A percentile compares a stretch with the other conserved stretches of the same genome.
Conservation (phyloP, 1,140 invertebrate genomes). For the Philopotamus ludificatus region DNA sequence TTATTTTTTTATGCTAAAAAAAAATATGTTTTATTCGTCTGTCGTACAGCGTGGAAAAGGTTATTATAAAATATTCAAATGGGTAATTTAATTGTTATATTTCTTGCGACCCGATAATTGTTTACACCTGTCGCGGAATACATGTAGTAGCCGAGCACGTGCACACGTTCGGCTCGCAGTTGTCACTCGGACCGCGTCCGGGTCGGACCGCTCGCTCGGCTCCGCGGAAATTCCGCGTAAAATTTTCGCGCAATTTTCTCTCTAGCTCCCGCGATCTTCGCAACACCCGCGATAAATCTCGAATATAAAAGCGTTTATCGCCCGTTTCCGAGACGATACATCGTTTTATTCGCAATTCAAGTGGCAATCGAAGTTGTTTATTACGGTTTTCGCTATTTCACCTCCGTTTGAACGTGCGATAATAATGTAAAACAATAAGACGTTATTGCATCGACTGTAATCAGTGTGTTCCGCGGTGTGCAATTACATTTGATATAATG, state of each 20-base stretch:
- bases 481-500: no score
- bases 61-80: background rate
- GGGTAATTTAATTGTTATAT: background rate
- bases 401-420: no score
- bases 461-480: no score
- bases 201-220: background rate
- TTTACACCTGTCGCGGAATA: background rate
- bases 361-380: no score
- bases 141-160: conserved; percentile 6
- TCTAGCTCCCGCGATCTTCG: background rate
- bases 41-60: background rate
- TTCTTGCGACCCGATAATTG: background rate
- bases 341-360: no score
- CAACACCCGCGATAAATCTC: background rate
- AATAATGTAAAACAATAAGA: no score
- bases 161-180: conserved; percentile 9
- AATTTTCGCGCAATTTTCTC: background rate
- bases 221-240: background rate
- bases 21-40: background rate
- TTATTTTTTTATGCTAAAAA: no score
- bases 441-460: no score
- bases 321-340: background rate
- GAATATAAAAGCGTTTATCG: background rate
- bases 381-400: no score
- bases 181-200: conserved; percentile 12